These are phyloP conservation scores for Botia kubotai DNA, from an alignment of 2,797 vertebrate genomes.

Conservation along the genomic window DNA sequence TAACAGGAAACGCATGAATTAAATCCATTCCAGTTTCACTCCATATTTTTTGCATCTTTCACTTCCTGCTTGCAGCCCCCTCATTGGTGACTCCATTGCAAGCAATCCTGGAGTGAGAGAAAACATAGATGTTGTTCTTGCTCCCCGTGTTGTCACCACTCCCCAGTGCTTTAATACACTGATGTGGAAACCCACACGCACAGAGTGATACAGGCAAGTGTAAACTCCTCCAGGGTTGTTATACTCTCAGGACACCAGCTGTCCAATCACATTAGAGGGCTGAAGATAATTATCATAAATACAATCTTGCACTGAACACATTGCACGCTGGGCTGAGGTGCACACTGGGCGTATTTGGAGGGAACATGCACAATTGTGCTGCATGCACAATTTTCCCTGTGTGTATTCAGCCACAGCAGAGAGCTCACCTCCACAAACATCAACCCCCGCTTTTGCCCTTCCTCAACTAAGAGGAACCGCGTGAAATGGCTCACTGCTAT, in stretches of 20 bases:
- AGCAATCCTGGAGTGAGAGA: background rate
- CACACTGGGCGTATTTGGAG: background rate
- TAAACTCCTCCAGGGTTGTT: background rate
- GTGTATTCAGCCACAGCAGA: conserved; percentile 7
- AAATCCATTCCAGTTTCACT: background rate
- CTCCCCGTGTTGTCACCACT: background rate
- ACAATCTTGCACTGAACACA: background rate
- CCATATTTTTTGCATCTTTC: background rate
- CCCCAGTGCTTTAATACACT: background rate
- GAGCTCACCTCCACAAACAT: conserved; percentile 27
- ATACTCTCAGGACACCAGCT: background rate
- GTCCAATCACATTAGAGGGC: background rate
- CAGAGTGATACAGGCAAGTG: background rate
- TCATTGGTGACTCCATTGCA: background rate
- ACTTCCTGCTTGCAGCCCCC: background rate
- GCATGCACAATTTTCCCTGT: conserved; percentile 21
- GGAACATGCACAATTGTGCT: conserved; percentile 6
- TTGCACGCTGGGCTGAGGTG: background rate
- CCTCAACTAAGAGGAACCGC: conserved; percentile 36
- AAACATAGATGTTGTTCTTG: conserved; percentile 3
- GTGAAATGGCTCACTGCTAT: conserved; percentile 43
- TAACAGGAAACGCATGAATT: background rate
- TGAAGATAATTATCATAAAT: background rate
- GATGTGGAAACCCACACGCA: background rate
- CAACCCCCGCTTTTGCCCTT: conserved; percentile 22